Evolutionary conservation across 2,888 invertebrate genomes (phyloP), one percentile per base, ranked within the genome.

Genomic region (Melipona bicolor): DNA sequence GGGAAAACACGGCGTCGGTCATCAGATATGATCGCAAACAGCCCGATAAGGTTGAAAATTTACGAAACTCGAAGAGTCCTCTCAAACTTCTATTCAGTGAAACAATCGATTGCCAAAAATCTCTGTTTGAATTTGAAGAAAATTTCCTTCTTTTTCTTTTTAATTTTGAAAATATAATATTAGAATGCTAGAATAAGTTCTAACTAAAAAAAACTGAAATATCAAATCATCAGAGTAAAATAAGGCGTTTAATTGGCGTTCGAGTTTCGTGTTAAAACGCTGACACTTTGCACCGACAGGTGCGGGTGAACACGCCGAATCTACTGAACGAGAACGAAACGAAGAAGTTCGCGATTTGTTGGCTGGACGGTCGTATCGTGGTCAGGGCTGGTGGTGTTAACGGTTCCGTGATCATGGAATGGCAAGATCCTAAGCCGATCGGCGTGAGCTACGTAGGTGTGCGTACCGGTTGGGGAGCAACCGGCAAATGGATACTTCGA

Each of bases 1-100:
- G 97, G 97, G 96, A 96, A 84, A 96, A 96, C 93, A 95, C 95
- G 69, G 95, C 96, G 88, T 96, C 96, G 61, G 96, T 96, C 86
- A 96, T 96, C 93, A 96, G 96, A 93, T 95, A 96, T 93, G 95
- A 96, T 95, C 95, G 95, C 89, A 95, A 96, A 93, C 95, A 96
- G 91, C 96, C 96, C 54, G 96, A 96, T 89, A 96, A 96, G 96
- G 96, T 96, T 95, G 88, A 89, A 88, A 83, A 85, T 79, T 50
- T 52, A 59, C 19, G 43, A 52, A 76, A 54, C 43, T 56, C 49
- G 49, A 73, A 32, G 43, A 3, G 9, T 71, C 62, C 32, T 62
- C 72, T 81, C 61, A 21, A 61, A n/a, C 54, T 61, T 54, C 70
- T 17, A n/a, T 13, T 5, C 4, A 4, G 13, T 3, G 21, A 21